phyloP scores from a whole-genome alignment of 2,113 vertebrate genomes.

The Equus przewalskii region DNA sequence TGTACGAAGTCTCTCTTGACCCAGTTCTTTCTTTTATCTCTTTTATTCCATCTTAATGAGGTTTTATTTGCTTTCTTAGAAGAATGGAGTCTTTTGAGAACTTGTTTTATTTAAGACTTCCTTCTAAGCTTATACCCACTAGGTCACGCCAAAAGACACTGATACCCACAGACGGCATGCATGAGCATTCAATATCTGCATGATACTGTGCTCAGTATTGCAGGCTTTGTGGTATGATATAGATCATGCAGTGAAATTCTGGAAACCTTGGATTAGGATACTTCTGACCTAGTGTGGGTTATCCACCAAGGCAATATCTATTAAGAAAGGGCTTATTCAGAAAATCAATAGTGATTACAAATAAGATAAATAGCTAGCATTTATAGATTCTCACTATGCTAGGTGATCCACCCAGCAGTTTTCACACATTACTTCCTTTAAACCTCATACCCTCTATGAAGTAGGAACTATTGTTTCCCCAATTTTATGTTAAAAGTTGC shows the following conservation, averaged over 20 bases:
- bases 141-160: not conserved
- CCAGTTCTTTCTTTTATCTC: constrained; percentile 63
- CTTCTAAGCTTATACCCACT: not conserved
- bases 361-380: not conserved
- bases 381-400: not conserved
- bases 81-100: constrained; percentile 64
- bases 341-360: not conserved
- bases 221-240: not conserved
- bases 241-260: not conserved
- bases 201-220: not conserved
- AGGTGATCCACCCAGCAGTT: not conserved
- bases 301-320: not conserved
- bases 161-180: rapidly evolving
- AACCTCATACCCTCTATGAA: not conserved
- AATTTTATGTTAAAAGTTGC: not conserved
- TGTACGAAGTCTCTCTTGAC: constrained; percentile 80
- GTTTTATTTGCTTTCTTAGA: constrained; percentile 76
- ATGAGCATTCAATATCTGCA: not conserved
- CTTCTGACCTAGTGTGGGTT: not conserved
- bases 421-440: not conserved
- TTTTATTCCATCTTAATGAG: constrained; percentile 18
- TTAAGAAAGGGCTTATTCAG: not conserved
- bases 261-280: not conserved
- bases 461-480: not conserved
- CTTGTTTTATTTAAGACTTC: constrained; percentile 47